Evolutionary conservation across 2,888 invertebrate species (phyloP), one percentile per base, ranked within the genome.

Genomic region (Diachrysia chrysitis): DNA sequence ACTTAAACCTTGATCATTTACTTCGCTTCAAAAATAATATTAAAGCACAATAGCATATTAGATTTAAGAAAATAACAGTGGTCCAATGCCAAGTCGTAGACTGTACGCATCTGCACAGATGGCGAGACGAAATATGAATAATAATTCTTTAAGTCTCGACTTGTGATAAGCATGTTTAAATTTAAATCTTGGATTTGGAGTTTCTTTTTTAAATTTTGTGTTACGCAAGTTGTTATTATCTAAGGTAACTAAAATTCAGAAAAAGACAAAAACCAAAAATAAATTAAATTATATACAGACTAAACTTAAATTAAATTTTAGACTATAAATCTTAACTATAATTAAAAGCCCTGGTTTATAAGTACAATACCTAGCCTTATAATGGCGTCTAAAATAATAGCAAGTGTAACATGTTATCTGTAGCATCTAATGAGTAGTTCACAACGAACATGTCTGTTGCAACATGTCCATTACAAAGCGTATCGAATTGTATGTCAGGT

Each of bases 391-490:
- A 67, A 69, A 69, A 69, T 75, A 81, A 78, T 61, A 58, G 48
- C 17, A 35, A 46, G 35, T 55, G 37, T 10, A 51, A 2, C 14
- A n/a, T 61, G 65, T 63, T 82, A 79, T 82, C 73, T 66, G 32
- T 59, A 67, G 57, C 48, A 79, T 79, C 78, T 79, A 79, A 82
- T 81, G 73, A 81, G 68, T 63, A 61, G 66, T 60, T 25, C 58
- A 79, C 80, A 79, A 70, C 73, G 65, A 69, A 65, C 74, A 63
- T 70, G 73, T 71, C 68, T 64, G 66, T 76, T 81, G 72, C 81
- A 78, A 76, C 71, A 66, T 68, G 14, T 69, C 81, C 81, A 82
- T 83, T 82, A 82, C 76, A 42, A 64, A 37, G 29, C 69, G 78
- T 73, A 81, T 82, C 83, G 69, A 78, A 83, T 82, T 80, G 60